Evolutionary conservation across 1,140 invertebrate genomes (phyloP), one percentile per base, ranked within the genome.

Genomic region (Drosophila sp.): DNA sequence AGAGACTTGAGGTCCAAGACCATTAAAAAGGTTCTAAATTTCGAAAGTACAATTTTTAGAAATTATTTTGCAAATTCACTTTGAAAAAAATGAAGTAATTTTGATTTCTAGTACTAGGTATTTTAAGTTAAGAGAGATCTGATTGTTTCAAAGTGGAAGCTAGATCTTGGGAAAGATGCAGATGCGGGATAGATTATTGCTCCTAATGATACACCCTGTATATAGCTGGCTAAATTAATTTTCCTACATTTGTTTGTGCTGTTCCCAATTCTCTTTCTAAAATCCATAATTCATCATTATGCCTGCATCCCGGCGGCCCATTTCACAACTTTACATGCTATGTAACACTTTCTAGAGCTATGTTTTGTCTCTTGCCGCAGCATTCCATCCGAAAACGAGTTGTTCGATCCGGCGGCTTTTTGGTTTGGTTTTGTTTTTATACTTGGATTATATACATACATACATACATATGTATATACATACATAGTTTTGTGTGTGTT

Each of bases 291-390:
- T 50, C 23, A 50, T 50, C 44, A 50, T 50, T 50, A 50, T 50
- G 44, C 23, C 25, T 50, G 44, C 44, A 25, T 50, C 44, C 44
- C 44, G 56, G 17, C 17, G 32, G 56, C 30, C 56, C 32, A 58
- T 58, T 58, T 58, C 56, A 58, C 56, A 58, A 58, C 32, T 38
- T 58, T 58, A 58, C 56, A 58, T 65, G 44, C 71, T 77, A 77
- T 77, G 71, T 74, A 77, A 77, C 75, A 77, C 71, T 77, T 77
- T 77, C 71, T 77, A 77, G 75, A 69, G 60, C 25, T 60, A 23
- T 50, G 35, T 38, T 11, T 27, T 50, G 44, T 50, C 44, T 54
- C 10, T 17, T 70, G 66, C 56, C 40, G 61, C 71, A 63, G 35
- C 66, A 72, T 76, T 72, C 74, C 73, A 60, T 61, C 61, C 41